Evolutionary conservation across 1,140 invertebrate genomes (phyloP), one percentile per base, ranked within the genome.

Genomic region (Sesamia nonagrioides): DNA sequence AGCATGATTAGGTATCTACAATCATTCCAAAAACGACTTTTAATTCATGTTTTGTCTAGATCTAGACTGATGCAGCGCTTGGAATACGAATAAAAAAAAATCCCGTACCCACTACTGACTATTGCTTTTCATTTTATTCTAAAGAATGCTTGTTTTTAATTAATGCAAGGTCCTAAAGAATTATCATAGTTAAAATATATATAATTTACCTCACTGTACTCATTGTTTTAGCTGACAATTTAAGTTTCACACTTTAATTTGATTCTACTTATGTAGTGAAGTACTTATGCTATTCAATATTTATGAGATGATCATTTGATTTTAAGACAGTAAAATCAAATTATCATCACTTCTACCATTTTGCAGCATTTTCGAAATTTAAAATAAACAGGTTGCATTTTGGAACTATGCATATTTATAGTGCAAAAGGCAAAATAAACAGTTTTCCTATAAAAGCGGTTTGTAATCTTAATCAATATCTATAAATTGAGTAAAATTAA

Each of bases 61-160:
- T 61, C 58, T 15, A 17, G 33, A 61, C 15, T 37, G n/a, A 61
- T 21, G 18, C 2, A 52, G 6, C 5, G 17, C 6, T 4, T 6
- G 17, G 7, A 52, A n/a, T 4, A 18, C 0, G 6, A 27, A 27
- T 3, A 27, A 56, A 56, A 11, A 56, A 11, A 4, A 2, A 11
- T 58, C 33, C 54, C 13, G 9, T 58, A 58, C 11, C 54, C 21
- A 58, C 21, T 9, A 58, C 54, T 27, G 21, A 56, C 21, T 58
- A 33, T 58, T 58, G 21, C 54, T 58, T 58, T 33, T 13, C 54
- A 33, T 56, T 50, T 50, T 27, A 58, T 58, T 33, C 54, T 58
- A 58, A 33, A 54, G 8, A 54, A 54, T 54, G 21, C 6, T 58
- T 33, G 3, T 9, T 56, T 21, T 27, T 21, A 9, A 21, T 58